These are phyloP conservation scores for Chrysopilus asiliformis DNA, from an alignment of 2,888 invertebrate species.

Conservation along the genomic window DNA sequence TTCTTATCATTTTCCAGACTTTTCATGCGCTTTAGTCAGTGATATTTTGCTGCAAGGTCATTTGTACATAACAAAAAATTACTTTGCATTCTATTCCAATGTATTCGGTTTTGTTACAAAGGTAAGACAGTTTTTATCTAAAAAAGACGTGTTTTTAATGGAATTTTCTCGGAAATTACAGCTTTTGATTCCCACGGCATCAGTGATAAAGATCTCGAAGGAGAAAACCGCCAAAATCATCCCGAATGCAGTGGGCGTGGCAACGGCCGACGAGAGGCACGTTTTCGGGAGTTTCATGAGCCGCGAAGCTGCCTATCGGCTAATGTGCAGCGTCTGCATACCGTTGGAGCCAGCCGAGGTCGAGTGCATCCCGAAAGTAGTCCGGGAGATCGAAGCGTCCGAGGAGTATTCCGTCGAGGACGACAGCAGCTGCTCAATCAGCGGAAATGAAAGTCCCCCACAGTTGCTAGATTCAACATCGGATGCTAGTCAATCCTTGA, in stretches of 20 bases:
- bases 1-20: slow-evolving; percentile 47
- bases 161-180: slow-evolving; percentile 29
- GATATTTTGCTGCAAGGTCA: slow-evolving; percentile 88
- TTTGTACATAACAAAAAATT: slow-evolving; percentile 85
- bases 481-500: slow-evolving; percentile 20
- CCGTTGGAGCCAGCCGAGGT: slow-evolving; percentile 35
- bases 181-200: slow-evolving; percentile 76
- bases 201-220: slow-evolving; percentile 77
- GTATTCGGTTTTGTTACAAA: slow-evolving; percentile 90
- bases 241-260: slow-evolving; percentile 79
- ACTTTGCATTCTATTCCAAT: slow-evolving; percentile 93
- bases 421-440: slow-evolving; percentile 40
- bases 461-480: slow-evolving; percentile 17
- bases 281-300: slow-evolving; percentile 85
- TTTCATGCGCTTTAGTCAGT: slow-evolving; percentile 83
- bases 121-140: slow-evolving; percentile 45
- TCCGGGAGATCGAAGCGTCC: slow-evolving; percentile 28
- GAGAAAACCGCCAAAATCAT: slow-evolving; percentile 90
- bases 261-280: slow-evolving; percentile 70
- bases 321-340: slow-evolving; percentile 78
- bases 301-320: slow-evolving; percentile 72
- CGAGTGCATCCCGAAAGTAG: slow-evolving; percentile 29
- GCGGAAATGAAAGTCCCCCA: slow-evolving; percentile 39
- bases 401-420: slow-evolving; percentile 39
- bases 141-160: no score